Percentiles rank a stretch among this genome's conserved stretches.
Evolutionary conservation across 2,113 vertebrate genomes (phyloP).

Genomic region (Thalassarche chlororhynchos): DNA sequence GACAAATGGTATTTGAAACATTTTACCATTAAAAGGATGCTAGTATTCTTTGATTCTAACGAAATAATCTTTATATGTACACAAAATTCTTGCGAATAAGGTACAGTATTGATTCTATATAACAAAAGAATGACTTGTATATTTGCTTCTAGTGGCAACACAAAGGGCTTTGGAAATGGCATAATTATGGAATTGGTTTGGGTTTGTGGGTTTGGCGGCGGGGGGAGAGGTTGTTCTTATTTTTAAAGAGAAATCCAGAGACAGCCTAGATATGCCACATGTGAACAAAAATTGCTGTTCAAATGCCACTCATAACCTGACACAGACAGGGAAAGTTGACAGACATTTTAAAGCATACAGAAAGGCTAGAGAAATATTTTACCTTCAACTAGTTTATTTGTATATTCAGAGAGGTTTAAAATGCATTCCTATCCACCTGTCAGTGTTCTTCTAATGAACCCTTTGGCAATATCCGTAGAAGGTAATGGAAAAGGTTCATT

Average conservation of each 20-base stretch:
- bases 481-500: neutral
- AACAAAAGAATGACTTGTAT: neutral
- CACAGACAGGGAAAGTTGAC: neutral
- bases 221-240: neutral
- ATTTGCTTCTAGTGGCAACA: neutral
- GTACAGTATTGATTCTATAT: neutral
- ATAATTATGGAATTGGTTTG: neutral
- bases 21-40: neutral
- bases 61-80: neutral
- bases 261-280: neutral
- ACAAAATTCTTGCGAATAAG: neutral
- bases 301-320: slow-evolving; percentile 30
- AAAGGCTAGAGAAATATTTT: neutral
- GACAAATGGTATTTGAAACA: neutral
- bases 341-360: neutral
- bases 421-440: neutral
- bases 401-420: neutral
- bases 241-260: slow-evolving; percentile 17
- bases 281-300: slow-evolving; percentile 24
- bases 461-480: neutral
- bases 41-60: neutral
- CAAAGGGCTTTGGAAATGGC: neutral
- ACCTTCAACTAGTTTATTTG: neutral
- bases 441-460: neutral
- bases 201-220: neutral